Evolutionary conservation across 2,113 vertebrate species (phyloP), one percentile per base, ranked within the genome.

Genomic region (Apteryx owenii): DNA sequence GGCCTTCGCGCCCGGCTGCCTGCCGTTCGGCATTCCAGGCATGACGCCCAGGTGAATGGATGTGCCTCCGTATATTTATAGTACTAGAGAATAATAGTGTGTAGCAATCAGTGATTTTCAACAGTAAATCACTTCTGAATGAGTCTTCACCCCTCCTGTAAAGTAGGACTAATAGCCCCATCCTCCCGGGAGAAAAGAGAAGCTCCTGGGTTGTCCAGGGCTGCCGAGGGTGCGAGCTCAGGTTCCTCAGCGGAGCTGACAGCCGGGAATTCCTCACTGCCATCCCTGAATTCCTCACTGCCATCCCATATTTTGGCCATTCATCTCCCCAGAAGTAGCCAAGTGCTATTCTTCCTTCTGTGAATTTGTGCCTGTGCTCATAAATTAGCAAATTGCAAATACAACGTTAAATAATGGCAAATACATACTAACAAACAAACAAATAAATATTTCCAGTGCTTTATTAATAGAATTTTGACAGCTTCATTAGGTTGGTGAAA

Each of bases 391-490:
- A 94, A 84, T 21, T 51, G 38, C 93, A 85, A 60, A 89, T 36
- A 15, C 73, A 84, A 87, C 93, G 29, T 94, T 95, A 96, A 89
- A 82, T 92, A 90, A 89, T 80, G 71, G 85, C 75, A 75, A 97
- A 78, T 10, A 56, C 91, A 70, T 58, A 5, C 91, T 54, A 58
- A 85, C 77, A 94, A 93, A 95, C 93, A 95, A 96, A 96, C 96
- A 97, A 90, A 96, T 75, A 97, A 95, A 95, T 92, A 94, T 76
- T 93, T 73, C 96, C 88, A 73, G 84, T 15, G 65, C 66, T 97
- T 96, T 96, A 86, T 95, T 93, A 93, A 92, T 96, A 95, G 96
- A 90, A 92, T 90, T 70, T 70, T 91, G 97, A 97, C 93, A 97
- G 92, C 85, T 92, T 96, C 91, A 93, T 91, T 90, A 94, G 70